A percentile compares a stretch with the other conserved stretches of the same genome.
Conservation (phyloP, 2,888 invertebrate species). For the Aphodius granarius region DNA sequence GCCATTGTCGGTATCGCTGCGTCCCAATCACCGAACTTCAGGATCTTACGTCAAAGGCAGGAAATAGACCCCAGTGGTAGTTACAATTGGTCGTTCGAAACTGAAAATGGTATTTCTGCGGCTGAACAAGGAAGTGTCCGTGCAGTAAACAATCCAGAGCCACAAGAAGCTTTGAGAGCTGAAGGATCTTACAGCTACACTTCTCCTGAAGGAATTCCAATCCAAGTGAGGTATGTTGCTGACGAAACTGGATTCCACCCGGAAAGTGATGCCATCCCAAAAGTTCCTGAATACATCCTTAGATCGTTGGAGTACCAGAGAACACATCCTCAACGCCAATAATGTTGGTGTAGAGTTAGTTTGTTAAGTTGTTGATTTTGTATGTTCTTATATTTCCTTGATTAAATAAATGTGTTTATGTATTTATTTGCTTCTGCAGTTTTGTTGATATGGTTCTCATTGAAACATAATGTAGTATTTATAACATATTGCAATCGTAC, state of each 20-base stretch:
- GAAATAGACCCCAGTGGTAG: conserved; percentile 23
- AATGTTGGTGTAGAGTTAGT: neutral
- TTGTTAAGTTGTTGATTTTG: neutral
- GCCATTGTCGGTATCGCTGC: neutral
- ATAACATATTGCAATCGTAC: no score
- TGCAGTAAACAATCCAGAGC: conserved; percentile 1
- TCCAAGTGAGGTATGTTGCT: conserved; percentile 18
- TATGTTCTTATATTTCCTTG: neutral
- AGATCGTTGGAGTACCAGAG: conserved; percentile 23
- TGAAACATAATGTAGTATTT: no score
- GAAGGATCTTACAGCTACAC: conserved; percentile 21
- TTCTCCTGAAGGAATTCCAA: conserved; percentile 19
- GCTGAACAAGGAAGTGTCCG: conserved; percentile 18
- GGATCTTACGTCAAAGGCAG: conserved; percentile 21
- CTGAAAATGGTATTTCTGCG: conserved; percentile 21
- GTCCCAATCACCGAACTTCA: conserved; percentile 1
- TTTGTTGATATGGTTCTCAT: no score
- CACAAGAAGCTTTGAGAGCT: conserved; percentile 20
- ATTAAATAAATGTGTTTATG: neutral
- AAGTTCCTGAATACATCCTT: conserved; percentile 22
- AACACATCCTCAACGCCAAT: neutral
- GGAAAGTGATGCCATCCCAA: conserved; percentile 17
- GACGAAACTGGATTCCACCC: conserved; percentile 22
- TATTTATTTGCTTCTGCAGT: no score
- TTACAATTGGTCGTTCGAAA: conserved; percentile 24